Evolutionary conservation across 2,113 vertebrate genomes (phyloP).

Genomic region (Anthoscopus minutus): DNA sequence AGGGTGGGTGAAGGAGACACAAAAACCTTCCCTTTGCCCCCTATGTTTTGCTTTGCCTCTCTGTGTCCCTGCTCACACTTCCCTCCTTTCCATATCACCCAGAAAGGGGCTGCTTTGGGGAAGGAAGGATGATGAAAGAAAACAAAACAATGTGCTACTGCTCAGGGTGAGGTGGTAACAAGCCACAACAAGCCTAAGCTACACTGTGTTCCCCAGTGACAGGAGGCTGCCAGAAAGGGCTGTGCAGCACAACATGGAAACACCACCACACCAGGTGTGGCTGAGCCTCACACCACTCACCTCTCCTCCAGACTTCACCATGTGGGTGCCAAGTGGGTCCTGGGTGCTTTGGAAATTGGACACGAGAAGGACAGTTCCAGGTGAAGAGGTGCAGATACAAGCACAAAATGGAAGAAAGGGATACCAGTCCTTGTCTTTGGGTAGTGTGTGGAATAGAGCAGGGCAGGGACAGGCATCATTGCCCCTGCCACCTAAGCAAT

Average conservation of each 20-base stretch:
- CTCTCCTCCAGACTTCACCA: neutral
- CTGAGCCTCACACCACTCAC: neutral
- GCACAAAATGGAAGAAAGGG: neutral
- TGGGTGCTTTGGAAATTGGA: neutral
- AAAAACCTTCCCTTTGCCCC: neutral
- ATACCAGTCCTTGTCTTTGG: neutral
- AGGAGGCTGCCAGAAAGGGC: neutral
- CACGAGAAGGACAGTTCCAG: neutral
- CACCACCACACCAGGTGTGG: rapidly evolving
- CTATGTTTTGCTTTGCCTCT: neutral
- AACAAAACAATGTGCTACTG: neutral
- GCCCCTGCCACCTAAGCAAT: neutral
- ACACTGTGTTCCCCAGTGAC: neutral
- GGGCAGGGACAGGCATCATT: neutral
- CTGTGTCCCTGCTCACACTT: neutral
- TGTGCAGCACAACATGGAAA: neutral
- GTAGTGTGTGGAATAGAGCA: neutral
- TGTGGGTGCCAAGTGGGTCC: neutral
- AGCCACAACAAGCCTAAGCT: neutral
- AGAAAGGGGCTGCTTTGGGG: neutral
- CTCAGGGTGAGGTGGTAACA: neutral
- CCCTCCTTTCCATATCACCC: rapidly evolving
- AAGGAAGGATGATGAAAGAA: neutral
- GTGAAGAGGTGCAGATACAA: neutral
- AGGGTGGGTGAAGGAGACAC: neutral